Base-by-base conservation (phyloP, 2,797 vertebrate species). In the Myotis vivesi region DNA sequence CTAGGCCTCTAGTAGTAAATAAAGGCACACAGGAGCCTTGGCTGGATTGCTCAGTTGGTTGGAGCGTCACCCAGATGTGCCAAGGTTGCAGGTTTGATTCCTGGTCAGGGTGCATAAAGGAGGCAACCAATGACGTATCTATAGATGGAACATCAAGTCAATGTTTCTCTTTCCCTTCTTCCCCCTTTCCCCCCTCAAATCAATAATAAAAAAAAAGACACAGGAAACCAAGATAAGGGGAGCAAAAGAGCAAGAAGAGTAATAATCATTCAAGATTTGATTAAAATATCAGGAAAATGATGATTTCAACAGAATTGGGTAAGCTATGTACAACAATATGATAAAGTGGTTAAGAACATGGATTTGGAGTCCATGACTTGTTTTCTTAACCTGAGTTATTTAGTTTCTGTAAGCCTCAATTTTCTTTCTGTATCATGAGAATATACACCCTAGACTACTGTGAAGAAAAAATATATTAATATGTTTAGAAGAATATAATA, bases 341-440 rank as follows among this genome's bases (percentile, higher is more conserved):
- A 25, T 49, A 53, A 75, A 77, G 17, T 55, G 36, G 36, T 49
- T 76, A 89, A 80, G 41, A 83, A 84, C 3, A 33, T 30, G 49
- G 23, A n/a, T 87, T 62, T 86, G 64, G 44, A 90, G 64, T 38
- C 41, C 28, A 46, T 38, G 64, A 84, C 38, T 84, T 77, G 23
- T 46, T 4, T 90, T 92, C 30, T 75, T 86, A n/a, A 92, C 8
- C 25, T 87, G 33, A 89, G 80, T 80, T 87, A 84, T 25, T 94
- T 73, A 64, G 9, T 41, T 84, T 96, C 80, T 80, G 0, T 44
- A 87, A 85, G 4, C 57, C 36, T 59, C 46, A 59, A 49, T 64
- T 86, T 72, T 89, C 73, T 92, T 81, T 73, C 68, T 76, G 22
- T 73, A n/a, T 64, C 85, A 73, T 28, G 49, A 91, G 23, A 82